phyloP scores from a whole-genome alignment of 2,888 invertebrate species.

The Eurytoma adleriae region DNA sequence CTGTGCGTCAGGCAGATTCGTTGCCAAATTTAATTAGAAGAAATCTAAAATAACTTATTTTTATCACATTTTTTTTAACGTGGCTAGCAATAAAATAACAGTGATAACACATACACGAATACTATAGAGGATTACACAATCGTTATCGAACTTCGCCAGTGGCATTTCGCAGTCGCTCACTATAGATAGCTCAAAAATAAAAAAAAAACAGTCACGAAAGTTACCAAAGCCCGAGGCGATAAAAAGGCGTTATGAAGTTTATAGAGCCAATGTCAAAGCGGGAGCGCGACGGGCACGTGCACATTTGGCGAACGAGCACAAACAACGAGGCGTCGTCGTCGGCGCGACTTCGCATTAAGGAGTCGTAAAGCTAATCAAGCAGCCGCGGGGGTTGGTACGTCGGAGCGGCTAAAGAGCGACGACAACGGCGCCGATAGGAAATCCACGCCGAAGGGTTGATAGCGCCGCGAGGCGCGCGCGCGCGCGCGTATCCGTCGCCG shows the following conservation, averaged over 20 bases:
- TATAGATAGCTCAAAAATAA: too few species aligned
- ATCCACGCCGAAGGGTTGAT: constrained; percentile 71
- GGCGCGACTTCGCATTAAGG: constrained; percentile 50
- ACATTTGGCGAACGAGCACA: constrained; percentile 54
- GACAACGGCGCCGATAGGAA: constrained; percentile 63
- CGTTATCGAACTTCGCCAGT: too few species aligned
- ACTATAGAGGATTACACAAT: too few species aligned
- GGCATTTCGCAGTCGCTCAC: too few species aligned
- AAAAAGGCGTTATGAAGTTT: neutral
- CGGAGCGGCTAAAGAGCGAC: neutral
- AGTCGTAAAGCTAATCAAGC: constrained; percentile 59
- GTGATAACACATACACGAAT: too few species aligned
- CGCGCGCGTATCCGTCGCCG: neutral
- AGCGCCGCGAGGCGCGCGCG: constrained; percentile 60
- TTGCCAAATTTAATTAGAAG: too few species aligned
- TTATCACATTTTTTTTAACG: too few species aligned
- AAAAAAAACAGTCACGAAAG: too few species aligned
- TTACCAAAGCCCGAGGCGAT: too few species aligned
- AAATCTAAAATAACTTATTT: too few species aligned
- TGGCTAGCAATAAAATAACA: too few species aligned
- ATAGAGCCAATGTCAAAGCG: constrained; percentile 9
- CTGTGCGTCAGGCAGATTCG: too few species aligned
- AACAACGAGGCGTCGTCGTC: constrained; percentile 30
- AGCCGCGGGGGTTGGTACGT: neutral
- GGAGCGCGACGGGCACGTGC: neutral